Conservation (phyloP, 2,888 invertebrate genomes). For the Oxytorus armatus region DNA sequence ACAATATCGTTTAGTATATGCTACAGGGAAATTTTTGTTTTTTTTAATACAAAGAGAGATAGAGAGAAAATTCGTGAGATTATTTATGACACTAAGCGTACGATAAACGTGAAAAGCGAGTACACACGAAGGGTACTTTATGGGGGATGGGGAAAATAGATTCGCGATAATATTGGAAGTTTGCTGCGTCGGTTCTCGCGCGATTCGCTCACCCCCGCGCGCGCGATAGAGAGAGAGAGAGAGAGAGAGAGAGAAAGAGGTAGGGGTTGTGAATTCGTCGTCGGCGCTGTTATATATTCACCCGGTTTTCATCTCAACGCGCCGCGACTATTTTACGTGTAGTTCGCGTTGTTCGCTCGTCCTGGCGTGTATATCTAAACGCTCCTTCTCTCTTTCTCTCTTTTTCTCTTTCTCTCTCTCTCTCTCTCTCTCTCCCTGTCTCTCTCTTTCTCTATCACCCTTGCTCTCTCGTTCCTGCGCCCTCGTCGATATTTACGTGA, state of each 20-base stretch:
- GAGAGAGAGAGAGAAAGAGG: no score
- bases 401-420: slow-evolving; percentile 67
- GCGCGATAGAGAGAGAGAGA: slow-evolving; percentile 16
- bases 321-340: slow-evolving; percentile 52
- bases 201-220: slow-evolving; percentile 14
- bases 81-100: not conserved
- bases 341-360: slow-evolving; percentile 68
- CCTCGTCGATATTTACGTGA: slow-evolving; percentile 48
- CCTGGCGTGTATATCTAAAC: slow-evolving; percentile 35
- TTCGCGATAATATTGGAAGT: slow-evolving; percentile 43
- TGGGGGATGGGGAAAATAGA: slow-evolving; percentile 6
- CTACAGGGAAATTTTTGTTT: not conserved
- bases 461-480: slow-evolving; percentile 39
- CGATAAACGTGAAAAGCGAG: slow-evolving; percentile 4
- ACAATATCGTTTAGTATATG: not conserved
- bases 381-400: slow-evolving; percentile 11
- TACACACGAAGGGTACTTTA: not conserved
- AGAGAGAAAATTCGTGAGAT: slow-evolving; percentile 3
- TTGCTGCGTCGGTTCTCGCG: slow-evolving; percentile 51
- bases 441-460: no score
- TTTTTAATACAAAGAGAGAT: not conserved
- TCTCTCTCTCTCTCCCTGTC: slow-evolving; percentile 63
- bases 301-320: slow-evolving; percentile 29
- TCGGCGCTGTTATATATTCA: slow-evolving; percentile 25
- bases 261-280: slow-evolving; percentile 49